A percentile compares a stretch with the other conserved stretches of the same genome.
These are phyloP conservation scores for Aythya fuligula DNA, from an alignment of 2,797 vertebrate species.

Conservation along the genomic window DNA sequence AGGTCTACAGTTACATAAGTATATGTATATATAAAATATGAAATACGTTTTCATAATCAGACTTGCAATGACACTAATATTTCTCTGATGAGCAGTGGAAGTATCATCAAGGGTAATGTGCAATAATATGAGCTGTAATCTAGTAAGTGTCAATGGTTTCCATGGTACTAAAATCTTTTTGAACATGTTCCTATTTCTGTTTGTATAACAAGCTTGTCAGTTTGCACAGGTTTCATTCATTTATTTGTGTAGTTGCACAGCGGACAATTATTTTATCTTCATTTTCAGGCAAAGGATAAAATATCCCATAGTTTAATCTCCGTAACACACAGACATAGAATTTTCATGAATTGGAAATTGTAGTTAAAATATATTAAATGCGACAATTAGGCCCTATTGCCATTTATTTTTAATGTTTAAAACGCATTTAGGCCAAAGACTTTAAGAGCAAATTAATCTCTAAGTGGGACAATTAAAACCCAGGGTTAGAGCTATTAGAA, in stretches of 20 bases:
- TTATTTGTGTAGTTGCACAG: neutral
- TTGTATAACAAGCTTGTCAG: neutral
- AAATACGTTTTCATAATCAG: neutral
- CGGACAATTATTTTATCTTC: neutral
- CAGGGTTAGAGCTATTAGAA: neutral
- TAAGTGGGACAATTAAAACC: neutral
- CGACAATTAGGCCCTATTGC: neutral
- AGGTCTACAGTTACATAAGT: neutral
- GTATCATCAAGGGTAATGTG: neutral
- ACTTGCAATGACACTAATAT: neutral
- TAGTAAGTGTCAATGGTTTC: neutral
- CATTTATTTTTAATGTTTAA: neutral
- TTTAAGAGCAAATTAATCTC: neutral
- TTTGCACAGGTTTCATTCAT: neutral
- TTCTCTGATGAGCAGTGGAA: conserved; percentile 9
- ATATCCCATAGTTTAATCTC: neutral
- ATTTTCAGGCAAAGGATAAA: neutral
- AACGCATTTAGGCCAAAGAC: neutral
- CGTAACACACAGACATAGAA: neutral
- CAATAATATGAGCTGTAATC: neutral
- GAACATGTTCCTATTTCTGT: neutral
- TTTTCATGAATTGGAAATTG: neutral
- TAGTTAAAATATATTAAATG: neutral
- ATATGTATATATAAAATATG: neutral
- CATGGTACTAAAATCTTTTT: neutral